Evolutionary conservation across 1,140 invertebrate genomes (phyloP), one percentile per base, ranked within the genome.

Genomic region (Mizuhopecten yessoensis): DNA sequence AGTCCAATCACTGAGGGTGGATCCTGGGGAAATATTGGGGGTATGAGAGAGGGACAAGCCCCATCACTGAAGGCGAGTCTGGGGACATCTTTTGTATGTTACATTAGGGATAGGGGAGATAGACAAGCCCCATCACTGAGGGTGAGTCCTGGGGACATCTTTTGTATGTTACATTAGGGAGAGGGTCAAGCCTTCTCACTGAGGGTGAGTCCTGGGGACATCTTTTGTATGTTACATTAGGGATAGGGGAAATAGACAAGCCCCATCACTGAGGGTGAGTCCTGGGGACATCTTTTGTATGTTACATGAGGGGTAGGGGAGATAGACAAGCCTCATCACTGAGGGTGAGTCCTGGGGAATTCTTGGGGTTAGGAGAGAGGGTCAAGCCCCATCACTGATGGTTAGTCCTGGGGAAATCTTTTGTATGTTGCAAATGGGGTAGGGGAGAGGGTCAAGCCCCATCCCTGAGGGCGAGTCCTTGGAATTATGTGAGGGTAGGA

Each of bases 261-360:
- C n/a, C n/a, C n/a, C n/a, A n/a, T n/a, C n/a, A 39, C 34, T 23
- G 29, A 57, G 34, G 90, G 87, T 75, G 34, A 36, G 34, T 86
- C 33, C 23, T 89, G 15, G 20, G 34, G 45, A 23, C 0, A 34
- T 57, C 7, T 10, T 57, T 5, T 33, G 17, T 57, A 13, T 45
- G 57, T 0, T n/a, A n/a, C n/a, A n/a, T n/a, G n/a, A n/a, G 42
- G 15, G 33, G 10, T 33, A 0, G 9, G 29, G 9, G n/a, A n/a
- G n/a, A n/a, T n/a, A n/a, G n/a, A 57, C 92, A 33, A 33, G 57
- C 7, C 89, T 33, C 29, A 34, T 34, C 29, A 49, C 20, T 33
- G 90, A 88, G 0, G 88, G 88, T 88, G 45, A 87, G 10, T 89
- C 87, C 87, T 75, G 2, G 45, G 86, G 20, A n/a, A 33, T n/a